Base-by-base conservation (phyloP, 2,113 vertebrate genomes). In the Acinonyx jubatus region DNA sequence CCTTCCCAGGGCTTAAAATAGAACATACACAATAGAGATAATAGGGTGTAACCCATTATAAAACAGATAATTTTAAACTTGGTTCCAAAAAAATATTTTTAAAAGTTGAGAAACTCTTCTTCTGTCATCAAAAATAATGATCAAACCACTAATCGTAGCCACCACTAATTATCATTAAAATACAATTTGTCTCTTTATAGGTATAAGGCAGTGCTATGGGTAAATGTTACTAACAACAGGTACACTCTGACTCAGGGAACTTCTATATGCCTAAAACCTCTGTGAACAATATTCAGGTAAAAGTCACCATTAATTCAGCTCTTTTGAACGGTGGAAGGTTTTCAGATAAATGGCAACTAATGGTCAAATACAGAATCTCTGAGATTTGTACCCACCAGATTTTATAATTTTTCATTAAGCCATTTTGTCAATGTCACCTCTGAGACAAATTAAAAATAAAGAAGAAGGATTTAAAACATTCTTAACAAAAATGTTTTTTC, bases 101-200 rank as follows among this genome's bases (percentile, higher is more conserved):
- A 66, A 84, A 97, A 91, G 80, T 69, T 90, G 25, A 94, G 36
- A 83, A 93, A 92, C 23, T 57, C 36, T 96, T 89, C 16, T 81
- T 36, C 83, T 69, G 65, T 48, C 13, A 76, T 83, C 50, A 74
- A 83, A 90, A 91, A 33, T 68, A 63, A 80, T 33, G 36, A n/a
- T 4, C 1, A 92, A 85, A n/a, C 8, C 19, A 91, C 18, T 74
- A 55, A 71, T 5, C n/a, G 80, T 45, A 45, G 23, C 18, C 57
- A 57, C 6, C 11, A 78, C 1, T 52, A 84, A 90, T 33, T 63
- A 52, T 65, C 3, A 90, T 76, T 55, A 57, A 93, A 92, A 92
- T 41, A 79, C 15, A 83, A 63, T 74, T 33, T 41, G 33, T 81
- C 79, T 13, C 27, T 83, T 82, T 63, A 78, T 36, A 21, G 2